Conservation (phyloP, 2,113 vertebrate species). For the Sapayoa aenigma region DNA sequence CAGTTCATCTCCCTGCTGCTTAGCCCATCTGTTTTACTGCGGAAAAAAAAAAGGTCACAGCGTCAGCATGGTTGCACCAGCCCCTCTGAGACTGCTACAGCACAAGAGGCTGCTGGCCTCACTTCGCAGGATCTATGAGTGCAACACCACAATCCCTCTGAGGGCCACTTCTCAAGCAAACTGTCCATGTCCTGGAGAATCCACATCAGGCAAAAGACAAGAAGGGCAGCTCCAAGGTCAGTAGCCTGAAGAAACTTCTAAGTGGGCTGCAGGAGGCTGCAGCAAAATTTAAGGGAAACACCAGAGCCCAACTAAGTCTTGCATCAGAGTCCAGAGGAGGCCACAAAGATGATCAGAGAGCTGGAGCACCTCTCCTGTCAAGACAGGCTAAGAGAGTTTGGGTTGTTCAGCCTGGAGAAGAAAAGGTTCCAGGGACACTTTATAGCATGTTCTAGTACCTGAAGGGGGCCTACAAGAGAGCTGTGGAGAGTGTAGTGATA, state of each 20-base stretch:
- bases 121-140: accelerated
- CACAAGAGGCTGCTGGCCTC: neutral
- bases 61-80: neutral
- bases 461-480: neutral
- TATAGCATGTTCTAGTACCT: neutral
- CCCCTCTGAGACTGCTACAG: neutral
- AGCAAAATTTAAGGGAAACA: neutral
- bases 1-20: neutral
- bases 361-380: neutral
- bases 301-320: neutral
- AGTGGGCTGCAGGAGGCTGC: neutral
- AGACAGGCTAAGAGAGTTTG: neutral
- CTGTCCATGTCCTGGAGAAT: neutral
- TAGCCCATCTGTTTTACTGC: neutral
- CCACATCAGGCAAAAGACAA: neutral
- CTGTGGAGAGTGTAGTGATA: neutral
- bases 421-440: neutral
- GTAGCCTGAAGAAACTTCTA: neutral
- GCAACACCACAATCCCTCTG: neutral
- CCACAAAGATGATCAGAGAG: neutral
- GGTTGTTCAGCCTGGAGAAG: neutral
- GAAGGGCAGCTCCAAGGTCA: neutral
- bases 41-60: neutral
- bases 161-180: neutral
- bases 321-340: neutral